These are phyloP conservation scores for Dryobates pubescens DNA, from an alignment of 2,797 vertebrate genomes.

Conservation along the genomic window DNA sequence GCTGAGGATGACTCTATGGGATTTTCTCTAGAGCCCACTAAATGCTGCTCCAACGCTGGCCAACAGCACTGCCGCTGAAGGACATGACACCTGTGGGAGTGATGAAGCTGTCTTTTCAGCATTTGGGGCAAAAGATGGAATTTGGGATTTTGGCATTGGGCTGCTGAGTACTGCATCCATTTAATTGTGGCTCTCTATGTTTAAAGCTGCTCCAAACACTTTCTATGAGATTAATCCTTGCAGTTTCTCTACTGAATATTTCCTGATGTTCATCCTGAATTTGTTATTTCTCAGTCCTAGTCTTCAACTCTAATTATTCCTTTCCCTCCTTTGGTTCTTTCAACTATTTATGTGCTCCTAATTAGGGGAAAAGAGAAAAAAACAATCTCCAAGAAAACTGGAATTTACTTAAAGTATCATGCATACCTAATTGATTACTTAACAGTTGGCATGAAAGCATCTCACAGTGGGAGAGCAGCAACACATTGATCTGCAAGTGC, in stretches of 20 bases:
- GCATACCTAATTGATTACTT: constrained; percentile 7
- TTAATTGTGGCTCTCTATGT: background rate
- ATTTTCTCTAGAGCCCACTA: constrained; percentile 20
- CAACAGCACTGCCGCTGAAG: background rate
- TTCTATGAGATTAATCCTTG: background rate
- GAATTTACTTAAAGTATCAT: background rate
- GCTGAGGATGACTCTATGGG: background rate
- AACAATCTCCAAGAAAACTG: background rate
- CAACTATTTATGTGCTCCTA: background rate
- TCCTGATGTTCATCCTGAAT: background rate
- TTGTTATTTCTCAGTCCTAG: background rate
- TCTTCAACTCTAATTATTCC: background rate
- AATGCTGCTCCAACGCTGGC: background rate
- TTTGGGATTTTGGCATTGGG: background rate
- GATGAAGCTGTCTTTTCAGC: background rate
- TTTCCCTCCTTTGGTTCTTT: background rate
- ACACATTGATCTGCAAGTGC: background rate
- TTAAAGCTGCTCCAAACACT: background rate
- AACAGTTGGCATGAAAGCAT: constrained; percentile 23
- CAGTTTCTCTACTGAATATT: background rate
- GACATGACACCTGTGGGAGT: background rate
- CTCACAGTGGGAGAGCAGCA: background rate
- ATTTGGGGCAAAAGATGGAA: background rate
- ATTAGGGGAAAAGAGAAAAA: background rate
- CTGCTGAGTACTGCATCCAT: background rate